These are phyloP conservation scores for Lanius ludovicianus DNA, from an alignment of 2,113 vertebrate species.

Conservation along the genomic window DNA sequence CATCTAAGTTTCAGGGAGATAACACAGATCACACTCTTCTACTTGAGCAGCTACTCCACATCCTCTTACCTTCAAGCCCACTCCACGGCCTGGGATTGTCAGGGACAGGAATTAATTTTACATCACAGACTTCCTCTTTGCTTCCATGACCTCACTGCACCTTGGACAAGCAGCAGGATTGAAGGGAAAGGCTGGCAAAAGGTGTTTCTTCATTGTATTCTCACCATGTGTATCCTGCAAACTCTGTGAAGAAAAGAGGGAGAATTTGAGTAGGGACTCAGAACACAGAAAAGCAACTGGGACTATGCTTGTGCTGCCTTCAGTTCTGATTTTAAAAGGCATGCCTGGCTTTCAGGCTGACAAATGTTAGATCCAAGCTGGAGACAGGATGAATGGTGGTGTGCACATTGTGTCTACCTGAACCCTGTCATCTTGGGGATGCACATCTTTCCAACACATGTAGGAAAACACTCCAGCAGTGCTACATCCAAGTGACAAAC, in stretches of 20 bases:
- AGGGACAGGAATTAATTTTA: neutral
- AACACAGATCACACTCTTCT: neutral
- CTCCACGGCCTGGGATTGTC: neutral
- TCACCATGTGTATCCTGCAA: neutral
- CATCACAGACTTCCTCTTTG: neutral
- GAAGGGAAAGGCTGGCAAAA: neutral
- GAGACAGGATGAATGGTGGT: neutral
- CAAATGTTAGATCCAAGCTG: neutral
- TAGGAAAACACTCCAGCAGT: neutral
- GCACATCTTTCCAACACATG: accelerated
- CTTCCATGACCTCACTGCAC: neutral
- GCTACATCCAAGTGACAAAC: neutral
- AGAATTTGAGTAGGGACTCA: neutral
- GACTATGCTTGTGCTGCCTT: neutral
- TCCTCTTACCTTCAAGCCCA: slow-evolving; percentile 12
- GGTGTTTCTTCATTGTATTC: neutral
- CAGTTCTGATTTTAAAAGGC: neutral
- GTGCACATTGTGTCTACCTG: neutral
- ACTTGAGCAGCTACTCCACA: neutral
- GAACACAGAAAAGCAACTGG: neutral
- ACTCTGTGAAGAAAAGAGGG: neutral
- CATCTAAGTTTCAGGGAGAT: slow-evolving; percentile 7
- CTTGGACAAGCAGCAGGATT: neutral
- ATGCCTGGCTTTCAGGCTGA: neutral
- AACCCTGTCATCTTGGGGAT: neutral